Evolutionary conservation across 2,888 invertebrate species (phyloP), one percentile per base, ranked within the genome.

Genomic region (Lasioglossum pauxillum): DNA sequence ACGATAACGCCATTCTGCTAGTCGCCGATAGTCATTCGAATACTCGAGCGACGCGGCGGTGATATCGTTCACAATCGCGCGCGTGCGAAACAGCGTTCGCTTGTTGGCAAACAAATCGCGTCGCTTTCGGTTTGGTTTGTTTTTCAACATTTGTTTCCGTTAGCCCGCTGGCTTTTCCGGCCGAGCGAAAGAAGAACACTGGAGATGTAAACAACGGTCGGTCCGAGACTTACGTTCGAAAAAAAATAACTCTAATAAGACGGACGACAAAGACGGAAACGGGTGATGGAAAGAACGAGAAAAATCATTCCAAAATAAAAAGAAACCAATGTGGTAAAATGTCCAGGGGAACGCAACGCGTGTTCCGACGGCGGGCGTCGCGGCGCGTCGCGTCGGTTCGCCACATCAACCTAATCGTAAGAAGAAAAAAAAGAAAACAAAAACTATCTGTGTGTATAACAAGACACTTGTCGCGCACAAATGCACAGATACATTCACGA

Each of bases 1-100:
- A 44, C 57, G 91, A 92, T 91, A 92, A 89, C 77, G 86, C 81
- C 80, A 78, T 82, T 80, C 69, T 46, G 78, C 67, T 75, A 57
- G 27, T 35, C 71, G 78, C 78, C 84, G 80, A 19, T 49, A 49
- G 49, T 87, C 88, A 82, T 80, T 80, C 67, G 78, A 81, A 46
- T 82, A 85, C 80, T 76, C 80, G 72, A 67, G 8, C 23, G 64
- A 49, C 19, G 49, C 75, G 46, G 44, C 75, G 72, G 84, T 84
- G 60, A 41, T 57, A n/a, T 86, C 46, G 72, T 71, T 41, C 12
- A 73, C 49, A 12, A 53, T 27, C 77, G 57, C 74, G 73, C 46
- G 64, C 78, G 57, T 69, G 75, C 31, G 10, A 16, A 60, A 60
- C 69, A 53, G 27, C 14, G 57, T 73, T 73, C 64, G 53, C 69